Evolutionary conservation across 2,797 vertebrate genomes (phyloP), one percentile per base, ranked within the genome.

Genomic region (Uromys caudimaculatus): DNA sequence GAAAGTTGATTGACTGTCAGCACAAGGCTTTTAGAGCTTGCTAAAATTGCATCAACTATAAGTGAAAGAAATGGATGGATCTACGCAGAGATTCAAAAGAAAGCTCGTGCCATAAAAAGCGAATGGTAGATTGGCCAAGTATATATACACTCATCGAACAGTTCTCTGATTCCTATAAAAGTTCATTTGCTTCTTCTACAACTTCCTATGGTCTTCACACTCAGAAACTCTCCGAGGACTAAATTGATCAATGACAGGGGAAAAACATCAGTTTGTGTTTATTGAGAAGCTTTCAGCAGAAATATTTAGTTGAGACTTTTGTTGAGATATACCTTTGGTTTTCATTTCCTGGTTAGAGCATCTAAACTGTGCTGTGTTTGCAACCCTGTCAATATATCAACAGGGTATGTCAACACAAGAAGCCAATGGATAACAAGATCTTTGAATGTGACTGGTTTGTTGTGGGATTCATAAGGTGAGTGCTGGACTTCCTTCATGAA

Each of bases 1-100:
- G 91, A 96, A 96, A 93, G 89, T 90, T 97, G 97, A 97, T 89
- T 96, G 95, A 97, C 85, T 97, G 95, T 95, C 97, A 96, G 95
- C 95, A 89, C 47, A 96, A 97, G 83, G 92, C 93, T 96, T 97
- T 98, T 97, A 97, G 95, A 97, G 89, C 94, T 96, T 91, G 81
- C 82, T 92, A 93, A 96, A 96, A 97, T 56, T 93, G 89, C 82
- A 95, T 96, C 94, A 95, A 95, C 83, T 90, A 11, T 95, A 97
- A 95, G 89, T 56, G 44, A 97, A 96, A 97, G 96, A 97, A 97
- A 95, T 97, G 86, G 78, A 92, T 95, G 88, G 78, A 38, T 95
- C 95, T 93, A 84, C 9, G 0, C 58, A 91, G 90, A 95, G 75
- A 81, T 97, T 96, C 91, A 77, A 93, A 96, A 60, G 71, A 97